Evolutionary conservation across 2,113 vertebrate genomes (phyloP).

Genomic region (Pantherophis guttatus): DNA sequence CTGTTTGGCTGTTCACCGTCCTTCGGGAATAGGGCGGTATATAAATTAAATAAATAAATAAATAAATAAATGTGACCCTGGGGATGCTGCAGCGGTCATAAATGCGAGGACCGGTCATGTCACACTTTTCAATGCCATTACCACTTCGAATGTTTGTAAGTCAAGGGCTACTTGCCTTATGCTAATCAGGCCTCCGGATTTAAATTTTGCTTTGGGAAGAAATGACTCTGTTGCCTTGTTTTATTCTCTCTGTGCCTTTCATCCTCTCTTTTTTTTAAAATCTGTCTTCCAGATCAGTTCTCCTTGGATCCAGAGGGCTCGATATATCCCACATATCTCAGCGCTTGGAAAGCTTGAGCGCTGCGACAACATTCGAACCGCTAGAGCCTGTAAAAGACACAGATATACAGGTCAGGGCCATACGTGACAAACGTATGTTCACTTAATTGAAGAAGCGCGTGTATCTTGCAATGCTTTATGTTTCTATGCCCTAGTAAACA

Average conservation of each 20-base stretch:
- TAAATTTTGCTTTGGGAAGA: not conserved
- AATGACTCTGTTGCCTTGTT: not conserved
- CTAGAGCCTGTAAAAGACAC: conserved; percentile 97
- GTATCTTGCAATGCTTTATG: not conserved
- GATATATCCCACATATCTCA: conserved; percentile 97
- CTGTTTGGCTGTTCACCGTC: too few species aligned
- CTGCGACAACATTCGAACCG: conserved; percentile 95
- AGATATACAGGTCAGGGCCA: conserved; percentile 88
- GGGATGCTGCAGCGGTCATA: not conserved
- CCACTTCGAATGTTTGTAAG: not conserved
- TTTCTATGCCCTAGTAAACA: fast-evolving
- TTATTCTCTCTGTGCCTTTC: too few species aligned
- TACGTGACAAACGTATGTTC: not conserved
- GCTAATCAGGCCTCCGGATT: not conserved
- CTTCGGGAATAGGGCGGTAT: too few species aligned
- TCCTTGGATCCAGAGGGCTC: conserved; percentile 91
- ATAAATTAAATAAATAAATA: too few species aligned
- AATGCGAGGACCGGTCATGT: not conserved
- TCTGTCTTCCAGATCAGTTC: conserved; percentile 80
- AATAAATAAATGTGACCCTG: not conserved
- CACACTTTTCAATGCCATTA: not conserved
- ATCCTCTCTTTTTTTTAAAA: not conserved
- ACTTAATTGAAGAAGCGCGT: not conserved
- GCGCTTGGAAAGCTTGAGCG: conserved; percentile 91
- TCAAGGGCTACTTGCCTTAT: not conserved